Evolutionary conservation across 2,113 vertebrate genomes (phyloP).

Genomic region (Microcebus griseorufus): DNA sequence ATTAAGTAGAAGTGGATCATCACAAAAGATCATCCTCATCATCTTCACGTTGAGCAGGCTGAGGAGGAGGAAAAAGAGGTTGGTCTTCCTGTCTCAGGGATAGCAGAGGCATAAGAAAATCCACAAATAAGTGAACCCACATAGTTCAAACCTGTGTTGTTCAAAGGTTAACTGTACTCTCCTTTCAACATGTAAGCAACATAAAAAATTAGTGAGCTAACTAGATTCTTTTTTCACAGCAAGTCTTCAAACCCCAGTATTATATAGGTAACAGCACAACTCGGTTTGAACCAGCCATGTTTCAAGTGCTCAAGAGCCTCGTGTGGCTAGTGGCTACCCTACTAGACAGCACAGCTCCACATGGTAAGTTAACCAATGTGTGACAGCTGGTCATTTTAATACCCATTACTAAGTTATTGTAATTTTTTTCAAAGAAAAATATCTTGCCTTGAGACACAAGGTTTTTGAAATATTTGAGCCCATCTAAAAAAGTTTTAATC

Average conservation of each 20-base stretch:
- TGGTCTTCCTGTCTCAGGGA: background rate
- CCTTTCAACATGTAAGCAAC: slow-evolving; percentile 45
- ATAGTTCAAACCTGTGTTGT: background rate
- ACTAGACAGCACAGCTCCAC: background rate
- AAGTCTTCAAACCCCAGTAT: background rate
- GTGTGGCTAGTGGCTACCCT: background rate
- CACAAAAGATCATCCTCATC: background rate
- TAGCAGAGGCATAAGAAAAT: background rate
- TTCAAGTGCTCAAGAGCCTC: background rate
- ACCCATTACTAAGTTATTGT: background rate
- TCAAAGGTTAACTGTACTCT: background rate
- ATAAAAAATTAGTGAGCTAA: background rate
- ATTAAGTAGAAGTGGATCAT: background rate
- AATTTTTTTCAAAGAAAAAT: background rate
- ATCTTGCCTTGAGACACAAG: background rate
- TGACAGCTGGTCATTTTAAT: background rate
- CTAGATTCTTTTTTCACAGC: background rate
- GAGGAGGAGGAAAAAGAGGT: background rate
- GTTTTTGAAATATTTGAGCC: background rate
- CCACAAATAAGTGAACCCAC: background rate
- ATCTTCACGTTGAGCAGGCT: background rate
- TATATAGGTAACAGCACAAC: background rate
- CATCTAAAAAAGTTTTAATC: background rate
- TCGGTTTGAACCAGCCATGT: background rate
- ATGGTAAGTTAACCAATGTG: background rate